Evolutionary conservation across 2,888 invertebrate species (phyloP), one percentile per base, ranked within the genome.

Genomic region (Osmoderma eremita): DNA sequence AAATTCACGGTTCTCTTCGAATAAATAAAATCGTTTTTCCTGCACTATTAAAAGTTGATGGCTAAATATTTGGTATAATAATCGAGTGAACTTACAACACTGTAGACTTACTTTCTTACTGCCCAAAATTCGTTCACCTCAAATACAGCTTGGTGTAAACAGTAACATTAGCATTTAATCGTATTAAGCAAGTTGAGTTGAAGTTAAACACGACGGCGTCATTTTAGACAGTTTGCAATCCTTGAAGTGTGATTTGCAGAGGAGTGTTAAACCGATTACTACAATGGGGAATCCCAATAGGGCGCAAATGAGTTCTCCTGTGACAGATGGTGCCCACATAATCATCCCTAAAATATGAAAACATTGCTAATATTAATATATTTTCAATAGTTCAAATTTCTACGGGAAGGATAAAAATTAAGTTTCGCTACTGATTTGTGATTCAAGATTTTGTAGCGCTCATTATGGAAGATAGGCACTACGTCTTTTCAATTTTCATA

Each of bases 221-320:
- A 66, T 63, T 38, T 62, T 69, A 10, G 67, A 67, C 18, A 63
- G 39, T 45, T 74, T 76, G 68, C 72, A 76, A 56, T 86, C 86
- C 70, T 82, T 82, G 71, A 85, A 85, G 76, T 87, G 86, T 2
- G 85, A 83, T 71, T 85, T 84, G 69, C 84, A 84, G 18, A 87
- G 80, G 42, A 87, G 77, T 6, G 82, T 82, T 65, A 87, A 75
- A 15, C 87, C 88, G 3, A 85, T 79, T 8, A 85, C 76, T 17
- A 88, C 85, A 42, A 88, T 84, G 4, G 87, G 87, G 65, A 87
- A 81, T 66, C 87, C 87, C 18, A 88, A 78, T 22, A 87, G 78
- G 0, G 87, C 85, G 75, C 87, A 88, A 65, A 88, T 86, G 18
- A 88, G 76, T 76, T 88, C 88, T n/a, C 87, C 87, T 3, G 86